phyloP scores from a whole-genome alignment of 2,797 vertebrate genomes.

The Cyclopterus lumpus region DNA sequence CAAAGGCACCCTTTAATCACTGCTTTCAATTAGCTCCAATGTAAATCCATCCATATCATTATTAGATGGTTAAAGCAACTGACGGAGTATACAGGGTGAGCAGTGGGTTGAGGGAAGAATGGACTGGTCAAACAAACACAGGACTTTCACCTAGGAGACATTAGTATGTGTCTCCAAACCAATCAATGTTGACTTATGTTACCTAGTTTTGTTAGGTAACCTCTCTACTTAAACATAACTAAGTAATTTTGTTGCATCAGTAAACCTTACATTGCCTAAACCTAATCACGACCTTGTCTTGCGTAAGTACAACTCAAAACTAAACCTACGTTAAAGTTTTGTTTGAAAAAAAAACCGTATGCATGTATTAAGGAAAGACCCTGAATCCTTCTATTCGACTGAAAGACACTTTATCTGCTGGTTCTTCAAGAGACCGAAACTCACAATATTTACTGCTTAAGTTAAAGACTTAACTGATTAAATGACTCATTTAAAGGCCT shows the following conservation, averaged over 20 bases:
- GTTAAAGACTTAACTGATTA: conserved; percentile 14
- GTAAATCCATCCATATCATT: too few species aligned
- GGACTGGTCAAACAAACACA: too few species aligned
- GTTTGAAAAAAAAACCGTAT: too few species aligned
- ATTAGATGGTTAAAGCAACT: too few species aligned
- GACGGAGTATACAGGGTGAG: too few species aligned
- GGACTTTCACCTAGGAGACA: too few species aligned
- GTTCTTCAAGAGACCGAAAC: background rate
- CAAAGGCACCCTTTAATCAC: too few species aligned
- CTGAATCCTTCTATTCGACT: background rate
- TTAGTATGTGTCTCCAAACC: background rate
- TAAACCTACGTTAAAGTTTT: too few species aligned
- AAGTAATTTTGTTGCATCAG: background rate
- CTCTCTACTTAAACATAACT: background rate
- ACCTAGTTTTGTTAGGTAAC: background rate
- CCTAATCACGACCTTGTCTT: too few species aligned
- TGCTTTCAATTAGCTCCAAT: too few species aligned
- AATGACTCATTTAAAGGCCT: conserved; percentile 24
- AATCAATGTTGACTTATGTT: background rate
- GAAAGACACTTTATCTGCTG: conserved; percentile 3
- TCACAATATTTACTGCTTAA: conserved; percentile 24
- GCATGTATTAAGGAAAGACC: background rate
- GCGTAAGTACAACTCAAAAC: too few species aligned
- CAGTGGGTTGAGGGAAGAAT: too few species aligned
- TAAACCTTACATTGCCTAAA: background rate